Percentiles rank a stretch among this genome's conserved stretches.
Conservation (phyloP, 2,113 vertebrate genomes). For the human region DNA sequence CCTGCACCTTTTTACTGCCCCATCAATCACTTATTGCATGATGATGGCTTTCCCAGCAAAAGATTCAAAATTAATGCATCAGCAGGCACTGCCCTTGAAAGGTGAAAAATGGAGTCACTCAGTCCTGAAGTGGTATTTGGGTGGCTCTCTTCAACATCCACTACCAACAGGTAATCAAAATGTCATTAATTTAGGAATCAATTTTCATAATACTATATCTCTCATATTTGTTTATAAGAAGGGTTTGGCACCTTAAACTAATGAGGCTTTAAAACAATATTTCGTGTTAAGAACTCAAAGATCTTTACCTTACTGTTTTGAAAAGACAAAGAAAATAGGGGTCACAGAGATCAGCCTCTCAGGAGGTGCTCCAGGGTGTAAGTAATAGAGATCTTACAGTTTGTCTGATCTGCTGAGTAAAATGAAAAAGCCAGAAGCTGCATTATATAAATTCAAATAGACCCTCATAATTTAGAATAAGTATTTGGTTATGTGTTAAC, state of each 20-base stretch:
- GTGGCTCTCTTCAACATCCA: background rate
- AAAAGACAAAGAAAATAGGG: constrained; percentile 52
- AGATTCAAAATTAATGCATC: background rate
- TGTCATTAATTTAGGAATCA: background rate
- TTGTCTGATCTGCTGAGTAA: constrained; percentile 25
- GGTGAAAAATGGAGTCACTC: background rate
- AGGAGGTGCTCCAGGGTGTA: background rate
- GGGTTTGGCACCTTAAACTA: background rate
- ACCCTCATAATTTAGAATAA: background rate
- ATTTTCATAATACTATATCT: background rate
- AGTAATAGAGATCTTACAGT: background rate
- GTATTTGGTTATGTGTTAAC: constrained; percentile 17
- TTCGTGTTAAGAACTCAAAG: constrained; percentile 15
- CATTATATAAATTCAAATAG: constrained; percentile 21
- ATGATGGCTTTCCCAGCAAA: background rate
- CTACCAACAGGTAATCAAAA: background rate
- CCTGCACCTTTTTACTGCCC: background rate
- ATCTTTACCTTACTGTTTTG: constrained; percentile 36
- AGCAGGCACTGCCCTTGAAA: background rate
- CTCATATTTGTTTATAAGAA: constrained; percentile 10
- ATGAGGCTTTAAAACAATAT: background rate
- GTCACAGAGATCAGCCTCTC: background rate
- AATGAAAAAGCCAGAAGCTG: constrained; percentile 25
- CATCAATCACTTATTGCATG: background rate
- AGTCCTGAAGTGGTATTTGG: background rate